phyloP scores from a whole-genome alignment of 2,113 vertebrate species.

The Aegithalos caudatus region DNA sequence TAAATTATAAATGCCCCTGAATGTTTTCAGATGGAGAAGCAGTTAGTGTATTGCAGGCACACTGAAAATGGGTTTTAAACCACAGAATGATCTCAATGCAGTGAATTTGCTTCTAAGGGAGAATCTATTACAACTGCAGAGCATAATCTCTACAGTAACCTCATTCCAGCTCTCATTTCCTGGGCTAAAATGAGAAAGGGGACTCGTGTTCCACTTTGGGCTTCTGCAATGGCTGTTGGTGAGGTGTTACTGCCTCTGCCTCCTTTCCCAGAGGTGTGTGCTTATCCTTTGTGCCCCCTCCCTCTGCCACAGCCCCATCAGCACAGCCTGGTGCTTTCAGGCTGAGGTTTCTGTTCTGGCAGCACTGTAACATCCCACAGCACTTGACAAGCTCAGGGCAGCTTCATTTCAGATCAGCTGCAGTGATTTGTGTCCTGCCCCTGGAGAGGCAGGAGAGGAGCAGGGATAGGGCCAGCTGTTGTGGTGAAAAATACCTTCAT shows the following conservation, averaged over 20 bases:
- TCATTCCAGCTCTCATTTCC: neutral
- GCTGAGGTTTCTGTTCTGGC: neutral
- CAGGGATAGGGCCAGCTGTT: neutral
- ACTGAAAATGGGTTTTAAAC: neutral
- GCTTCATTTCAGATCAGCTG: neutral
- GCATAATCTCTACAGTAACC: neutral
- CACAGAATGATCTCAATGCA: neutral
- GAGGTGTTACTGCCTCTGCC: neutral
- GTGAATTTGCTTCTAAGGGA: neutral
- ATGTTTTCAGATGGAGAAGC: neutral
- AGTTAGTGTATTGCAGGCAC: neutral
- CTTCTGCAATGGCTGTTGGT: neutral
- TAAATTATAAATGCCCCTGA: neutral
- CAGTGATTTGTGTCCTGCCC: neutral
- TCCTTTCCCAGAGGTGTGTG: neutral
- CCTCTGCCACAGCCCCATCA: neutral
- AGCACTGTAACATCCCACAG: neutral
- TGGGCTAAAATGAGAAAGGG: neutral
- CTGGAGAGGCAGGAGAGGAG: neutral
- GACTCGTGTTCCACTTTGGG: neutral
- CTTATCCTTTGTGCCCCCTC: neutral
- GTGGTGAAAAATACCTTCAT: neutral
- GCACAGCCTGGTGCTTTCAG: neutral
- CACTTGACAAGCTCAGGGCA: neutral
- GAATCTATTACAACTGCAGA: neutral